Percentiles rank a stretch among this genome's conserved stretches.
Conservation (phyloP, 2,888 invertebrate species). For the Cataglyphis albicans region DNA sequence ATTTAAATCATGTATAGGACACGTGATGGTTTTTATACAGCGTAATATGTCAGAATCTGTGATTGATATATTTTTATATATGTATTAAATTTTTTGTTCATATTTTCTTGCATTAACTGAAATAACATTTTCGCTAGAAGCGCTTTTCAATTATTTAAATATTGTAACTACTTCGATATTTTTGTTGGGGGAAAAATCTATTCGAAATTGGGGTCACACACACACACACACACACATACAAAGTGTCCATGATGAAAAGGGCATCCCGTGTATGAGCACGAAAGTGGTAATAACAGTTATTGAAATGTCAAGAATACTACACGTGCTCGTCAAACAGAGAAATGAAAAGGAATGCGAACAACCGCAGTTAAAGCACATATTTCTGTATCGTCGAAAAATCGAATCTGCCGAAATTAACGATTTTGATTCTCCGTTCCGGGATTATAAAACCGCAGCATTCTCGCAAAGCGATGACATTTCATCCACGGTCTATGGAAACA, state of each 20-base stretch:
- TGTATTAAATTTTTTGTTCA: background rate
- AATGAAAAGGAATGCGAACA: background rate
- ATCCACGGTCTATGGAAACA: background rate
- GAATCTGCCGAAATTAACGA: background rate
- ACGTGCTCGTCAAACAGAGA: background rate
- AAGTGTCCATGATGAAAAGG: background rate
- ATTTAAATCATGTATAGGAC: background rate
- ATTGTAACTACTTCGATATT: background rate
- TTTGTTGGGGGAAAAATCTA: background rate
- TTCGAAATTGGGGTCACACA: background rate
- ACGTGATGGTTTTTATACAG: background rate
- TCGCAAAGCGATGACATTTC: background rate
- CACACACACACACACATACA: background rate
- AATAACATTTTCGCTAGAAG: background rate
- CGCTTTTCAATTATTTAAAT: background rate
- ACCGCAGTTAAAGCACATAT: background rate
- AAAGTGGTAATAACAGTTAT: slow-evolving; percentile 9
- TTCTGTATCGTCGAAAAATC: background rate
- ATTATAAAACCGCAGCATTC: slow-evolving; percentile 7
- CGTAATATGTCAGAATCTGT: background rate
- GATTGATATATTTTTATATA: background rate
- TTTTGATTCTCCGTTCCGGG: background rate
- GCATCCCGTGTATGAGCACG: background rate
- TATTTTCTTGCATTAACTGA: background rate
- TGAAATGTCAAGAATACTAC: background rate